Base-by-base conservation (phyloP, 2,113 vertebrate species). In the Equus przewalskii region DNA sequence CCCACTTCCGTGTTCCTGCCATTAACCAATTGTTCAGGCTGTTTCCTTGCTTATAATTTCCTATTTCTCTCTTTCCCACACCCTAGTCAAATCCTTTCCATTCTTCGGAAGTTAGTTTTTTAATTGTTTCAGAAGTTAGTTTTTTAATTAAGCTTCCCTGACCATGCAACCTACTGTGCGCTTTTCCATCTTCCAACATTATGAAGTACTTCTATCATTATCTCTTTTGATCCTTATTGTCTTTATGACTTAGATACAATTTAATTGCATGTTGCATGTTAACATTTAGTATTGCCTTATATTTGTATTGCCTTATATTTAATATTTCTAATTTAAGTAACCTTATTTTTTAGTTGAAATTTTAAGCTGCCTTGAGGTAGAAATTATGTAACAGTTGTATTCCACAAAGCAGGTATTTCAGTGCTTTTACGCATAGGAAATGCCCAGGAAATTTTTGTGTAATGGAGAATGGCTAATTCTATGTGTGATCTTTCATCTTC, bases 401-500 rank as follows among this genome's bases (percentile, higher is more conserved):
- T 67, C 28, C 64, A 72, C 54, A 64, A 26, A 81, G n/a, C 22
- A 85, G 33, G 41, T 51, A 21, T 88, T 36, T 78, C 41, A 18
- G 72, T 58, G 18, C 18, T 75, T 78, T 78, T 60, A 60, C 33
- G 19, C 3, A 12, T 1, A 79, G 15, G 86, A 81, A 81, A 64
- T 76, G 46, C 49, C 84, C 28, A 41, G 44, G 28, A 67, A 15
- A 33, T 49, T 72, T 89, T 44, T 73, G 30, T 67, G n/a, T 78
- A 65, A 36, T 28, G 21, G 22, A 60, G 51, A 95, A 88, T 79
- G 44, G 78, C 19, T 56, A 7, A 70, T 78, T 90, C 56, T 58
- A 24, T 64, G 72, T 84, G 6, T 73, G 46, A 64, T 79, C 36
- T 91, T 96, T 91, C 28, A 49, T 82, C 36, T 76, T 95, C 80